Evolutionary conservation across 2,888 invertebrate genomes (phyloP).

Genomic region (Piscicola geometra): DNA sequence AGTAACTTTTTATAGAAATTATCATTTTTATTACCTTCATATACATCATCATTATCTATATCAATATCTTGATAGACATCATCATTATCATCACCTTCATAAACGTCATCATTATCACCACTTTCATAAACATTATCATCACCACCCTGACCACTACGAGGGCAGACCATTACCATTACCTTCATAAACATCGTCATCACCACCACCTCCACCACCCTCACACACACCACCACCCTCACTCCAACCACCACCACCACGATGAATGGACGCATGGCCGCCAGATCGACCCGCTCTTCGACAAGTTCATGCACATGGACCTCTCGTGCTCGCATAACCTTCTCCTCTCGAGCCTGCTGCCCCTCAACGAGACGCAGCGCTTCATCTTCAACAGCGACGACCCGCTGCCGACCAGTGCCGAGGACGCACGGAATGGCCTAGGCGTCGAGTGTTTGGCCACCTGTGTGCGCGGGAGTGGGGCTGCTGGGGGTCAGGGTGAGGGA

Average conservation of each 20-base stretch:
- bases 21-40: too few relatives aligned
- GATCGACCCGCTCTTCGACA: constrained; percentile 5
- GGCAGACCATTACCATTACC: too few relatives aligned
- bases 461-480: not conserved
- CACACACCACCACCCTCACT: not conserved
- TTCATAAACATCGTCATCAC: too few relatives aligned
- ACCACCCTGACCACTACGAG: too few relatives aligned
- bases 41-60: too few relatives aligned
- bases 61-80: too few relatives aligned
- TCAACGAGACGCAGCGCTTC: not conserved
- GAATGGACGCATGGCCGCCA: not conserved
- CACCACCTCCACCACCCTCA: too few relatives aligned
- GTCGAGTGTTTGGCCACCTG: not conserved
- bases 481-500: not conserved
- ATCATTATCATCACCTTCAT: not conserved
- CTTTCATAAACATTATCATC: too few relatives aligned
- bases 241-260: too few relatives aligned
- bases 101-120: not conserved
- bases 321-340: not conserved
- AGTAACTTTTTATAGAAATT: too few relatives aligned
- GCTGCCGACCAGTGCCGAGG: not conserved
- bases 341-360: not conserved
- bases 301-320: constrained; percentile 13
- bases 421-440: not conserved
- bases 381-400: constrained; percentile 7